Evolutionary conservation across 2,888 invertebrate genomes (phyloP), one percentile per base, ranked within the genome.

Genomic region (Macrophya alboannulata): DNA sequence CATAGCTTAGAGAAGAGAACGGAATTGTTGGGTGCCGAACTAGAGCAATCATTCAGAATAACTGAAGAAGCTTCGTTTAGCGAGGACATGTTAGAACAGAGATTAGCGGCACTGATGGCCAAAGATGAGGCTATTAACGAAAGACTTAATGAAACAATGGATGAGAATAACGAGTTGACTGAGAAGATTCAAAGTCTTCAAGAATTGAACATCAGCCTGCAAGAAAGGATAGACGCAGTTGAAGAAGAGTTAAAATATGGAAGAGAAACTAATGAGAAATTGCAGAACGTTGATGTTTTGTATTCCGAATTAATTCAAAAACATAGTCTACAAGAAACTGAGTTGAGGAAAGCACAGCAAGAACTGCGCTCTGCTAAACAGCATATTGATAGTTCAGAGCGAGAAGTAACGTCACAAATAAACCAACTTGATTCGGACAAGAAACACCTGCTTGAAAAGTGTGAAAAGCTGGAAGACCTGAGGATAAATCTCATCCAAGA

Each of bases 51-150:
- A 87, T 95, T 95, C 86, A 95, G 95, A 86, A 94, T 95, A 86
- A 95, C 95, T 85, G 94, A 94, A 86, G 96, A 96, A 90, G 96
- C 96, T 88, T 94, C 95, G 21, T 94, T 95, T 88, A 95, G 95
- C 86, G 96, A 96, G 92, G 96, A 96, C 89, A 95, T 96, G 87
- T 92, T 97, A 84, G 95, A 95, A 4, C 94, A 95, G 88, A 95
- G 96, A 84, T 94, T 97, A 82, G 95, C 95, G 8, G 95, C 95
- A 88, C 93, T 97, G 2, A 95, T 95, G 85, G 95, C 95, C 43
- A 95, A 95, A 85, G 96, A 97, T 88, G 95, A 96, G 89, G 94
- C 95, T 15, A 94, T 96, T 40, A 95, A 95, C 84, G 92, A 92
- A 12, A 95, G 96, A 88, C 94, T 97, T 86, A 94, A 96, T 87